Evolutionary conservation across 2,113 vertebrate genomes (phyloP).

Genomic region (Notiomystis cincta): DNA sequence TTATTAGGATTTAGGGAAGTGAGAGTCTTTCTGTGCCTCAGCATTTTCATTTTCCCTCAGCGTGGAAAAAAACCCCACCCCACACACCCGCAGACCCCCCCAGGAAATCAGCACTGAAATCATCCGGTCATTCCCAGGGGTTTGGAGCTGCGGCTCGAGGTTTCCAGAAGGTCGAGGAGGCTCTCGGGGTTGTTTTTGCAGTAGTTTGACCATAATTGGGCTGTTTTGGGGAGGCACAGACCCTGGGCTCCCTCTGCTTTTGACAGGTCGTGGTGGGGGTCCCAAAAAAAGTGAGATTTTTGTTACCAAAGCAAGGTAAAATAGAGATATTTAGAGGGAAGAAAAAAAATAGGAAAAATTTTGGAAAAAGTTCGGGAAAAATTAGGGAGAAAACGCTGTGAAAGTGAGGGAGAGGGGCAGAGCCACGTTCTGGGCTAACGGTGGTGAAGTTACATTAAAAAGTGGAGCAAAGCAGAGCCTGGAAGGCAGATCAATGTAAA

Average conservation of each 20-base stretch:
- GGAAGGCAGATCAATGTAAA: not conserved
- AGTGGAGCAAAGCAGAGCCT: conserved; percentile 33
- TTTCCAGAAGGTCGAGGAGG: not conserved
- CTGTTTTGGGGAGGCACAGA: not conserved
- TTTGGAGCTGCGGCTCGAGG: not conserved
- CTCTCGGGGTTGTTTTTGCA: not conserved
- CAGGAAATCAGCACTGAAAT: not conserved
- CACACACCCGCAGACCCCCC: not conserved
- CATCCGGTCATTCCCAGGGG: accelerated
- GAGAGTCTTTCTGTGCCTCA: conserved; percentile 5
- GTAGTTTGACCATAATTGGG: not conserved
- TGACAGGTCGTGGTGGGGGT: accelerated
- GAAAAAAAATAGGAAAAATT: not conserved
- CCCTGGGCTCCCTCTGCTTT: accelerated
- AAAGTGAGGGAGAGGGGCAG: not conserved
- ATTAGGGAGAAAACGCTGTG: accelerated
- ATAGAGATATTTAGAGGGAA: accelerated
- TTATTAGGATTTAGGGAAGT: conserved; percentile 41
- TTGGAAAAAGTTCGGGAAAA: not conserved
- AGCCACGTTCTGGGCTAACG: not conserved
- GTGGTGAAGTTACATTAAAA: conserved; percentile 5
- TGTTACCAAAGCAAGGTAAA: not conserved
- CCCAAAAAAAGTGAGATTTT: accelerated
- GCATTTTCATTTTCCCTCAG: not conserved
- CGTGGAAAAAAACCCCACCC: not conserved